Evolutionary conservation across 2,113 vertebrate species (phyloP), one percentile per base, ranked within the genome.

Genomic region (Sceloporus tristichus): DNA sequence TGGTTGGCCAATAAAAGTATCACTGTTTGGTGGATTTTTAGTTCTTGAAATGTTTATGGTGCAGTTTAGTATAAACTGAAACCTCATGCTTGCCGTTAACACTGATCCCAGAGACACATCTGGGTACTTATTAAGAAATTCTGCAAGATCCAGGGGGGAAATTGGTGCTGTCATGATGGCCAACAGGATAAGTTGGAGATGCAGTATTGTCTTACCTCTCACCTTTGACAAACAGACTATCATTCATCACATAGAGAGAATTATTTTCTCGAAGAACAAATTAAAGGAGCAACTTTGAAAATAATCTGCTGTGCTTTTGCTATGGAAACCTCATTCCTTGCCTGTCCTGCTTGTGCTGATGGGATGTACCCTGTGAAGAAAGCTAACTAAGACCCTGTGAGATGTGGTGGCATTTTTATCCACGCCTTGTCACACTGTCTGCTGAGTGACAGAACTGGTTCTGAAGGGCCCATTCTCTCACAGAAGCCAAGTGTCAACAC

Each of bases 381-480:
- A 91, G 92, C 92, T 94, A 93, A 91, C 93, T 89, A 86, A 93
- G 92, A 85, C n/a, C 25, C 75, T 91, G 88, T 94, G 92, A 97
- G 94, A 92, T 87, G 87, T 90, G 90, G 84, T 82, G 92, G 95
- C 80, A 56, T 48, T 91, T 93, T 96, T 92, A 92, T 97, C 94
- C 91, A 89, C 94, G 85, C 94, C 94, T 95, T 97, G 96, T 97
- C 96, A 96, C 62, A 86, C 91, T 88, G 18, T 73, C 87, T 86
- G 93, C 86, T 96, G 96, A 97, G 92, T 95, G 96, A 97, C 2
- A 74, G 85, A 87, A 62, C 83, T 90, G n/a, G 75, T 82, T 82
- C 71, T 96, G 93, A 97, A 96, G 94, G 80, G 91, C 85, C 92
- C 89, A 92, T 96, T 97, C 94, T 96, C 91, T 95, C 92, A 76